These are phyloP conservation scores for Masnerella sp. DNA, from an alignment of 2,888 invertebrate genomes.

Conservation along the genomic window DNA sequence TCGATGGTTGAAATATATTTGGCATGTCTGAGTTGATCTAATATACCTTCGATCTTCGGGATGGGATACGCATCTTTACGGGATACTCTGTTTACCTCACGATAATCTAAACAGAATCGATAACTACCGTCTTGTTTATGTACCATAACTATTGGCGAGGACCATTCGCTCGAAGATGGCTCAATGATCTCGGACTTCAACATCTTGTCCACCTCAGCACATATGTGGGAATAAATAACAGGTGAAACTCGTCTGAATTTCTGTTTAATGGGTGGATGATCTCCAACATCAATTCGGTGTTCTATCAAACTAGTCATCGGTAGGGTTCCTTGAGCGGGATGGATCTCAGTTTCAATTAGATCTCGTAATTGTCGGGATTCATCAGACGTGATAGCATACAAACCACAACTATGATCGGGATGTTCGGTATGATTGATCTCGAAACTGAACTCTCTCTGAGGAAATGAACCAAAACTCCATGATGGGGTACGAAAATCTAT, in stretches of 20 bases:
- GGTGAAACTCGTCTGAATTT: constrained; percentile 16
- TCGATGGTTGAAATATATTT: constrained; percentile 58
- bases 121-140: constrained; percentile 24
- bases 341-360: neutral
- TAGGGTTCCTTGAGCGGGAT: too few relatives aligned
- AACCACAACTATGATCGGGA: too few relatives aligned
- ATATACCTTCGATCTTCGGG: constrained; percentile 37
- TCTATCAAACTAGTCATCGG: neutral
- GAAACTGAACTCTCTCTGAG: too few relatives aligned
- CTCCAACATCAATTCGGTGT: constrained; percentile 6
- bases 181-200: constrained; percentile 4
- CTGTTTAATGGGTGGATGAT: constrained; percentile 13
- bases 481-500: too few relatives aligned
- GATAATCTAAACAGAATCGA: constrained; percentile 47
- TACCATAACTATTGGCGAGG: neutral
- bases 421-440: too few relatives aligned
- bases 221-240: neutral
- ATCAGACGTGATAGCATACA: too few relatives aligned
- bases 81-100: constrained; percentile 30
- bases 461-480: too few relatives aligned
- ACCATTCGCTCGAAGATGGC: constrained; percentile 21
- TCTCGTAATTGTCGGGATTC: neutral
- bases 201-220: neutral
- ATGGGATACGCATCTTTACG: constrained; percentile 55
- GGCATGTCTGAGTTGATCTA: constrained; percentile 36